Percentiles rank a stretch among this genome's conserved stretches.
These are phyloP conservation scores for Zelleria hepariella DNA, from an alignment of 2,888 invertebrate species.

Conservation along the genomic window DNA sequence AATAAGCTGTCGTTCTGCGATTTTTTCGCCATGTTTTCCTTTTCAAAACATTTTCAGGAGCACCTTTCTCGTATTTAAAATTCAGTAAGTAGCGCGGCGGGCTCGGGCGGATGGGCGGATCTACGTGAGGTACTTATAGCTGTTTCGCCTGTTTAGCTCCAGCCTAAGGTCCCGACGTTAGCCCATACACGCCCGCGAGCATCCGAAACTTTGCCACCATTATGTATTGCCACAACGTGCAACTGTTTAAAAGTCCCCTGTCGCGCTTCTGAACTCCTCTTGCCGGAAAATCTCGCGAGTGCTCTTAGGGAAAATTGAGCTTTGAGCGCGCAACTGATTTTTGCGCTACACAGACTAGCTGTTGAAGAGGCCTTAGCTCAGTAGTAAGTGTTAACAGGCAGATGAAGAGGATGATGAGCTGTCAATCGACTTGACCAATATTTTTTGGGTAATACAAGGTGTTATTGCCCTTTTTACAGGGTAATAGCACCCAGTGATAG, in stretches of 20 bases:
- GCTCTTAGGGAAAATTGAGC: neutral
- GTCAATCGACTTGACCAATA: too few relatives aligned
- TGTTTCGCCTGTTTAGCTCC: slow-evolving; percentile 45
- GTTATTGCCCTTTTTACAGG: too few relatives aligned
- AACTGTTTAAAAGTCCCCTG: slow-evolving; percentile 29
- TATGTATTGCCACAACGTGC: slow-evolving; percentile 17
- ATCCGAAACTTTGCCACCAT: slow-evolving; percentile 14
- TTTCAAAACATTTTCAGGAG: slow-evolving; percentile 49
- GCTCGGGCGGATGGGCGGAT: slow-evolving; percentile 36
- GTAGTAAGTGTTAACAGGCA: too few relatives aligned
- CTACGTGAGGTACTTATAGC: slow-evolving; percentile 62
- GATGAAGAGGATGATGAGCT: too few relatives aligned
- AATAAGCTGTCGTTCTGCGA: slow-evolving; percentile 25
- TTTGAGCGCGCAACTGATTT: neutral
- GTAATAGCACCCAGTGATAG: too few relatives aligned
- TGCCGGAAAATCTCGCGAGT: neutral
- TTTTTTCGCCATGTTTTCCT: slow-evolving; percentile 33
- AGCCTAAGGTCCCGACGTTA: slow-evolving; percentile 37
- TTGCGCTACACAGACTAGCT: neutral
- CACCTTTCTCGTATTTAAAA: slow-evolving; percentile 59
- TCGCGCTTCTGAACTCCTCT: slow-evolving; percentile 11
- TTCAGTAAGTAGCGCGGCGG: slow-evolving; percentile 36
- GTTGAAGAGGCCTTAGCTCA: neutral
- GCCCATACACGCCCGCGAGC: slow-evolving; percentile 26
- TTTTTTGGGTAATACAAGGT: too few relatives aligned